Base-by-base conservation (phyloP, 2,113 vertebrate genomes). In the Collichthys lucidus region DNA sequence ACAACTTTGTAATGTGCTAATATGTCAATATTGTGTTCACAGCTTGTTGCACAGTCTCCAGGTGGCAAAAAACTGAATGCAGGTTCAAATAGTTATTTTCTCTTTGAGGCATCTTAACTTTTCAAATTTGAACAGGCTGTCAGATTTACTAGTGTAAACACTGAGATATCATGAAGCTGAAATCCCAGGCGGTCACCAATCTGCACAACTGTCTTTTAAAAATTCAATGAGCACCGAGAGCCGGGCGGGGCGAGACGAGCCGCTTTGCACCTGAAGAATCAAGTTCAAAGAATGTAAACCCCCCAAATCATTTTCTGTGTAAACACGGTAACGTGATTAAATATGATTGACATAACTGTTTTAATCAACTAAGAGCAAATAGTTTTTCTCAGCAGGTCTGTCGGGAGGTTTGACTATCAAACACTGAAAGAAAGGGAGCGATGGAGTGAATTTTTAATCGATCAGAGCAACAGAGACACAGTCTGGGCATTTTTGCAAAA, bases 391-490 rank as follows among this genome's bases (percentile, higher is more conserved):
- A 8, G 56, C 40, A 4, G 46, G 46, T 52, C 31, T 11, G 26
- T 53, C 57, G 64, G 15, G 56, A 74, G 52, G n/a, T 3, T 42
- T 2, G 16, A 68, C 19, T 61, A 16, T 63, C 59, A 47, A 29
- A 65, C n/a, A 10, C 4, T 22, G 15, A 19, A 72, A 46, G 11
- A 24, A 1, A 63, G 3, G 29, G 19, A 40, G 60, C 11, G 47
- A 76, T 0, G 50, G 10, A 63, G 22, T 5, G 61, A 63, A 67
- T 65, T 52, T 52, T 53, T 29, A 52, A 77, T 57, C 57, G 24
- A 10, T n/a, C n/a, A n/a, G n/a, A n/a, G n/a, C n/a, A n/a, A n/a
- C n/a, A n/a, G n/a, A n/a, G n/a, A n/a, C n/a, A n/a, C n/a, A n/a
- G n/a, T n/a, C n/a, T n/a, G n/a, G n/a, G n/a, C n/a, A n/a, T n/a